phyloP scores from a whole-genome alignment of 2,888 invertebrate genomes.

The Helleia helle region DNA sequence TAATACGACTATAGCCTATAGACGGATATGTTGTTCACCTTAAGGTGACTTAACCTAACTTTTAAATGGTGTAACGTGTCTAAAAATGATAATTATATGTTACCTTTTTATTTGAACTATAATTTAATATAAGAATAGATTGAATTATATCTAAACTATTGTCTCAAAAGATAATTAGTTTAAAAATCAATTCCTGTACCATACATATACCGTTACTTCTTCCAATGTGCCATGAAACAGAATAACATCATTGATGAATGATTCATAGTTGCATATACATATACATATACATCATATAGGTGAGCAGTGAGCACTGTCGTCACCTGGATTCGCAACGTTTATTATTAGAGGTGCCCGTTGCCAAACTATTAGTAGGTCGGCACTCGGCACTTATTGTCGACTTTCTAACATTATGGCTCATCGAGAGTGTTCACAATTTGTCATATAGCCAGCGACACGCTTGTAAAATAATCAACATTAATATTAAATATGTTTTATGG shows the following conservation, averaged over 20 bases:
- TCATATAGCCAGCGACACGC: slow-evolving; percentile 17
- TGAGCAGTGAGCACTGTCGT: slow-evolving; percentile 32
- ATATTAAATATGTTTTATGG: slow-evolving; percentile 2
- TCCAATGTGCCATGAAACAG: background rate
- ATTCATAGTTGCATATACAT: slow-evolving; percentile 33
- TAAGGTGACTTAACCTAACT: too few species aligned
- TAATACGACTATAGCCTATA: too few species aligned
- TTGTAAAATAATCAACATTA: slow-evolving; percentile 10
- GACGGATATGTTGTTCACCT: too few species aligned
- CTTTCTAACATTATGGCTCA: slow-evolving; percentile 11
- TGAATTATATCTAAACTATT: too few species aligned
- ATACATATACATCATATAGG: slow-evolving; percentile 19
- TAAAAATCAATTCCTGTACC: too few species aligned
- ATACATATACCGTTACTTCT: too few species aligned
- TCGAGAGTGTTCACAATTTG: slow-evolving; percentile 16
- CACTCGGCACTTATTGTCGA: slow-evolving; percentile 11
- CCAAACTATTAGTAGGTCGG: slow-evolving; percentile 22
- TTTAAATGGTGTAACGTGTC: too few species aligned
- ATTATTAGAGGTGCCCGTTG: slow-evolving; percentile 21
- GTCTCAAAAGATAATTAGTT: too few species aligned
- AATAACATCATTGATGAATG: slow-evolving; percentile 18
- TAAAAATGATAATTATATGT: too few species aligned
- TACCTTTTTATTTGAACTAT: too few species aligned
- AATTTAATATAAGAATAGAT: too few species aligned
- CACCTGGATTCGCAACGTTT: slow-evolving; percentile 51